Base-by-base conservation (phyloP, 1,140 invertebrate species). In the Cydia splendana region DNA sequence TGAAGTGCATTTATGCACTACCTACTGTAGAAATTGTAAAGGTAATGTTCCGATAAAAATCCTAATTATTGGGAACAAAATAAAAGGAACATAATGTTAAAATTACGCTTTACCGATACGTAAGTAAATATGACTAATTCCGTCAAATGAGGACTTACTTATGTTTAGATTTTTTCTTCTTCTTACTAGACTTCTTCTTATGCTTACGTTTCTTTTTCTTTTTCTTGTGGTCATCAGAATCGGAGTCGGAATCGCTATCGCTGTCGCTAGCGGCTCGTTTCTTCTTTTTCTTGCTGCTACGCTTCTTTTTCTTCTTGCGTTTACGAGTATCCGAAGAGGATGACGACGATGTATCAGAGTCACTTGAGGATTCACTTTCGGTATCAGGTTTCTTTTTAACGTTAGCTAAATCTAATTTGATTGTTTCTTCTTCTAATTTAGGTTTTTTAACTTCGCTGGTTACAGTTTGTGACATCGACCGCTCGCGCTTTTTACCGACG, bases 81-180 rank as follows among this genome's bases (percentile, higher is more conserved):
- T 57, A 75, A 75, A 48, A 24, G 13, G 74, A 53, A 75, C 74
- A 75, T 75, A 51, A 74, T 45, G 18, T 45, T 53, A 57, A n/a
- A 28, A 75, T 13, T 1, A 38, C 45, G 67, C 67, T 45, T 38
- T 38, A 38, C n/a, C 30, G 34, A 42, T 71, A 38, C 15, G 30
- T 15, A 71, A n/a, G 30, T n/a, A 65, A 65, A 28, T 71, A 71
- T 34, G 13, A 15, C 30, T 71, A 62, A 18, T 20, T 62, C n/a
- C 9, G 53, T 20, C 18, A 62, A 18, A 9, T 20, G 24, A 62
- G 13, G 28, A 76, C 15, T 81, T 87, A 93, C 84, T 92, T 91
- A 87, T 93, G 92, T 81, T 94, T 94, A 77, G 91, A 93, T 77
- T 94, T 94, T 78, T 94, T 94, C 87, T 94, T 94, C 83, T 93